Evolutionary conservation across 2,113 vertebrate species (phyloP).

Genomic region (Pelobates fuscus): DNA sequence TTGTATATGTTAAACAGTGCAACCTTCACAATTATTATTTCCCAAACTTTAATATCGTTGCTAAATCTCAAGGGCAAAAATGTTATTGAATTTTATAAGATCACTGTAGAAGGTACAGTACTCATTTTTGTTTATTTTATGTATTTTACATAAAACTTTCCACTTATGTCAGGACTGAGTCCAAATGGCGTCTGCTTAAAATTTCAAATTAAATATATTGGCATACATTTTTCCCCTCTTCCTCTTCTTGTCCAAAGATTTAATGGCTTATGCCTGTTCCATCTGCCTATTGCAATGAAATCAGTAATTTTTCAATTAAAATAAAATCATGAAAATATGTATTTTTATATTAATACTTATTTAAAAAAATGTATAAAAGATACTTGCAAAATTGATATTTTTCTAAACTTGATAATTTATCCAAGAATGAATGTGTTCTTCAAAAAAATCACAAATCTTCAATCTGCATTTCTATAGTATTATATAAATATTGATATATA

Average conservation of each 20-base stretch:
- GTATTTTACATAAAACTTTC: background rate
- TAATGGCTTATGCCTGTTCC: conserved; percentile 37
- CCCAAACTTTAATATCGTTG: background rate
- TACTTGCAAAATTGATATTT: too few species aligned
- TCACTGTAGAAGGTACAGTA: too few species aligned
- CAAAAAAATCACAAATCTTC: too few species aligned
- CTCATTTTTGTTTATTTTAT: background rate
- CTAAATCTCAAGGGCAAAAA: too few species aligned
- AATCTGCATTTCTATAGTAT: too few species aligned
- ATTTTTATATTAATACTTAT: too few species aligned
- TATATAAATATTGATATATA: too few species aligned
- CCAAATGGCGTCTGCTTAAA: conserved; percentile 19
- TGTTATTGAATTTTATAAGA: too few species aligned
- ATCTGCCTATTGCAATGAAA: conserved; percentile 32
- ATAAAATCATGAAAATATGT: background rate
- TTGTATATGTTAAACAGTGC: background rate
- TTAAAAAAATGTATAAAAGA: too few species aligned
- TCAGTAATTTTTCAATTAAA: background rate
- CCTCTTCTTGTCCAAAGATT: background rate
- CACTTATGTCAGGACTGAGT: conserved; percentile 15
- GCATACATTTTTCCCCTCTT: conserved; percentile 6
- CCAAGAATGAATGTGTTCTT: too few species aligned
- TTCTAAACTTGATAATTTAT: too few species aligned
- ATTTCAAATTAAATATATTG: conserved; percentile 39
- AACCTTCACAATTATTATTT: background rate